phyloP scores from a whole-genome alignment of 2,797 vertebrate genomes.

The Falco biarmicus region DNA sequence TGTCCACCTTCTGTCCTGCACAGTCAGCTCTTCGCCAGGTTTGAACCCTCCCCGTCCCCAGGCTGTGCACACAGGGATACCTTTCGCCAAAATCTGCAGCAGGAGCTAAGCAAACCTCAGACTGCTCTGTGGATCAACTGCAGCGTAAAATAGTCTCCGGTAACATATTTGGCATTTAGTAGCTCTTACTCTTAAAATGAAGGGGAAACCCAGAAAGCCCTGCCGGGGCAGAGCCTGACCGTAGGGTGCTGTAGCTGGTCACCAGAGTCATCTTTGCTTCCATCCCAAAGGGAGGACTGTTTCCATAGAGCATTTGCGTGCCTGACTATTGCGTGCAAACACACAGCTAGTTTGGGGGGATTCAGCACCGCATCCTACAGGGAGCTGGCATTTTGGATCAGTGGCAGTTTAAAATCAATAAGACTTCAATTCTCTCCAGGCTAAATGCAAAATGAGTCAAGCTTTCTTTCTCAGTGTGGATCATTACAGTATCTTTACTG shows the following conservation, averaged over 20 bases:
- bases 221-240: not conserved
- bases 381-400: not conserved
- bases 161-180: not conserved
- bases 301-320: rapidly evolving
- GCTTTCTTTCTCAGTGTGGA: not conserved
- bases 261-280: not conserved
- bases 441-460: not conserved
- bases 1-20: not conserved
- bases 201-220: not conserved
- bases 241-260: not conserved
- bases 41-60: not conserved
- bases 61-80: not conserved
- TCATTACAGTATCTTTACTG: not conserved
- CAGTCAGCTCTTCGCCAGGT: not conserved
- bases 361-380: not conserved
- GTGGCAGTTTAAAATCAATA: not conserved
- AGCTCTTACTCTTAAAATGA: not conserved
- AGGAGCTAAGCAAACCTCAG: not conserved
- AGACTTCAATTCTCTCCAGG: not conserved
- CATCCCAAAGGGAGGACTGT: not conserved
- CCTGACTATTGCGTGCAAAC: not conserved
- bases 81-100: not conserved
- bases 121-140: not conserved
- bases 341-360: no score
- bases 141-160: not conserved